A percentile compares a stretch with the other conserved stretches of the same genome.
These are phyloP conservation scores for Heliconius hewitsoni DNA, from an alignment of 1,140 invertebrate genomes.

Conservation along the genomic window DNA sequence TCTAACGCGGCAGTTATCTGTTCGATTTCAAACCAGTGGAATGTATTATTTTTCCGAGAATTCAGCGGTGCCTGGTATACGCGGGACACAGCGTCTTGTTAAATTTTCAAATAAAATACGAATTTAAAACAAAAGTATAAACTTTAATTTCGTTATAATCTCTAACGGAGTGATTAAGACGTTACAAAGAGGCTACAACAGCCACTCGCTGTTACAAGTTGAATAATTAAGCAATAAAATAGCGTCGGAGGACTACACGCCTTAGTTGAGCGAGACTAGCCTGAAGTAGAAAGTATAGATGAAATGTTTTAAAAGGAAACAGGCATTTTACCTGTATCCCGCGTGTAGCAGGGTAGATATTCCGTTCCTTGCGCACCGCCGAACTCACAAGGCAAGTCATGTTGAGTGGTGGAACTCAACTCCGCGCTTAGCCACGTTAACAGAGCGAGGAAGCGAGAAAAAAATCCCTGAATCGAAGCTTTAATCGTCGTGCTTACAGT, in stretches of 20 bases:
- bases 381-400: background rate
- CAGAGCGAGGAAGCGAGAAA: no score
- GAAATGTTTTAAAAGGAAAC: no score
- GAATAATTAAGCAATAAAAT: constrained; percentile 1
- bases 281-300: background rate
- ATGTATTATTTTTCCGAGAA: no score
- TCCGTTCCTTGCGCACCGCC: background rate
- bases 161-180: background rate
- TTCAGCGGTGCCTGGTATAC: no score
- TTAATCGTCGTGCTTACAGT: no score
- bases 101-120: background rate
- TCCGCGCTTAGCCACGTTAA: no score
- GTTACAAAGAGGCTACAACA: background rate
- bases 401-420: no score
- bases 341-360: background rate
- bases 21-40: no score
- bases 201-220: background rate
- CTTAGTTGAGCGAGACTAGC: background rate
- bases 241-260: background rate
- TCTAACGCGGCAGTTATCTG: no score
- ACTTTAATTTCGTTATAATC: background rate
- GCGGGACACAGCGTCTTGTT: background rate
- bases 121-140: background rate
- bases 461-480: no score
- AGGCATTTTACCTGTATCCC: background rate